Conservation (phyloP, 2,888 invertebrate genomes). For the Tachina lurida region DNA sequence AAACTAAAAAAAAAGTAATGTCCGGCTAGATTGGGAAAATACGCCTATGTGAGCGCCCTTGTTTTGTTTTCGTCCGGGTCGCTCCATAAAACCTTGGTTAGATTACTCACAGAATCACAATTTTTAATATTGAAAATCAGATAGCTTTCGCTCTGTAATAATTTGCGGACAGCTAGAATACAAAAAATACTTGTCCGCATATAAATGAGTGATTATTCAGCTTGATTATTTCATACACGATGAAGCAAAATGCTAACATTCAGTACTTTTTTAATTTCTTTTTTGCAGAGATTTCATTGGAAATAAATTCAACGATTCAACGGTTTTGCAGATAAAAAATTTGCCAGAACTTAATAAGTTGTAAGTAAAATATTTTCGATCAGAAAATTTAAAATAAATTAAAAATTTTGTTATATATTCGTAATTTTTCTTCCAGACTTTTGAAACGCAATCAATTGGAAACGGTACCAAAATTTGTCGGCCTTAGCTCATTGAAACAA, state of each 20-base stretch:
- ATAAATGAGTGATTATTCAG: no score
- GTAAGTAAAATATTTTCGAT: constrained; percentile 79
- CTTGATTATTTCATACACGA: background rate
- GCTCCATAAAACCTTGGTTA: no score
- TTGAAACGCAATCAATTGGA: constrained; percentile 92
- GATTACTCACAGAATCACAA: no score
- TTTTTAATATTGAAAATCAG: no score
- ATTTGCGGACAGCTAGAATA: no score
- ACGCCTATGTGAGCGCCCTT: no score
- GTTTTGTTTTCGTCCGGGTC: no score
- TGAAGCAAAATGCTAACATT: constrained; percentile 8
- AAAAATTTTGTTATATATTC: background rate
- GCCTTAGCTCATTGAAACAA: constrained; percentile 88
- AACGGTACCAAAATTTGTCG: constrained; percentile 91
- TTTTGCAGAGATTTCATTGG: constrained; percentile 85
- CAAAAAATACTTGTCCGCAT: no score
- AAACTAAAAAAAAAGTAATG: no score
- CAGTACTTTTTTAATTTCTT: constrained; percentile 66
- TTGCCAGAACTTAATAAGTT: constrained; percentile 84
- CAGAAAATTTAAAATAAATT: background rate
- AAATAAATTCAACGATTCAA: constrained; percentile 84
- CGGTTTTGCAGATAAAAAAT: constrained; percentile 83
- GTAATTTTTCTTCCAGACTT: constrained; percentile 73
- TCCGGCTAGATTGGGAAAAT: no score
- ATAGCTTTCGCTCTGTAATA: no score